Base-by-base conservation (phyloP, 2,888 invertebrate species). In the Metacarcinus magister region DNA sequence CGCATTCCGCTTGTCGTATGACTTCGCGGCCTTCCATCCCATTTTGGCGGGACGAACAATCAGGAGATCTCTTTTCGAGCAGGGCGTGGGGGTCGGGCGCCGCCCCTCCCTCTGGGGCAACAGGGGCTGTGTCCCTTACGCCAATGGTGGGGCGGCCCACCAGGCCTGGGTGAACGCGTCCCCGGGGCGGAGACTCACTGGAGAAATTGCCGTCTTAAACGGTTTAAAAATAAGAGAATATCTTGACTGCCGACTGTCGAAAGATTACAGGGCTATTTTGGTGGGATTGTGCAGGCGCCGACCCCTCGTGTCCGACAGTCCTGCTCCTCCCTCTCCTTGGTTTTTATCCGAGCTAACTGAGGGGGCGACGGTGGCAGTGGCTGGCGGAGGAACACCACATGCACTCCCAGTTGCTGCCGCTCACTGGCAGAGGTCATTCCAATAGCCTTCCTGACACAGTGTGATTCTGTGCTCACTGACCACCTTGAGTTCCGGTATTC, bases 131-230 rank as follows among this genome's bases (percentile, higher is more conserved):
- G 32, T 32, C 3, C 10, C 48, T 28, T 3, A 23, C 92, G 54
- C 32, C 54, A 54, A 5, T 28, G 48, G 28, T 13, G 54, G 92
- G 48, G 48, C 48, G 48, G 54, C 32, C 19, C 48, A 32, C 23
- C 32, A 48, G 46, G 91, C 91, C 90, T 7, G 91, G n/a, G 44
- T 46, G 46, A 46, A 44, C 23, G 46, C 91, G n/a, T 46, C 44
- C 60, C 95, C 19, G 75, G 75, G 87, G 54, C 43, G 90, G 94
- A 90, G 93, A 82, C 92, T 93, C 95, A 32, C 95, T 28, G 95
- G 95, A 92, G 95, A 95, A 95, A 95, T 95, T 95, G 95, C 95
- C 93, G 67, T 95, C 95, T 95, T 95, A 95, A 95, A 95, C 95
- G 95, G 95, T 95, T 95, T 95, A 95, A 95, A 95, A 95, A 95